Evolutionary conservation across 2,797 vertebrate genomes (phyloP).

Genomic region (Sebastes nivosus): DNA sequence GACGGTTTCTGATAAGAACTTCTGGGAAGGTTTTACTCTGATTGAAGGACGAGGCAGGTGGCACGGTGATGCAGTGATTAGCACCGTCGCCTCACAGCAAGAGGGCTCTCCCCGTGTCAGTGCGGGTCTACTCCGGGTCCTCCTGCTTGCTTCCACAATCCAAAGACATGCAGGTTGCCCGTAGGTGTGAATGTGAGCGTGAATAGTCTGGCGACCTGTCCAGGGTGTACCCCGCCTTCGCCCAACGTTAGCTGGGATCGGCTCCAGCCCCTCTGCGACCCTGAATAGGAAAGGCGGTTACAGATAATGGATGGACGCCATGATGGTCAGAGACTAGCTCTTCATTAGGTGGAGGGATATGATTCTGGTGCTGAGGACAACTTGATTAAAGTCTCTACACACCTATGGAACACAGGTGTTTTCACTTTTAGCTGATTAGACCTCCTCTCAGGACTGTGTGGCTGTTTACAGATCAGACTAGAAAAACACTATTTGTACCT

Average conservation of each 20-base stretch:
- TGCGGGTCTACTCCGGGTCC: neutral
- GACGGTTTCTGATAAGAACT: neutral
- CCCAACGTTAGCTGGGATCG: neutral
- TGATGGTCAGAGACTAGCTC: neutral
- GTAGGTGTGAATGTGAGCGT: too few relatives aligned
- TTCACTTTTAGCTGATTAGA: neutral
- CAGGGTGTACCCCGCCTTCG: neutral
- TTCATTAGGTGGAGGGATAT: slow-evolving; percentile 28
- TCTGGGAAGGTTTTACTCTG: neutral
- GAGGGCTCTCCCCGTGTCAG: too few relatives aligned
- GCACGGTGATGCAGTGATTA: too few relatives aligned
- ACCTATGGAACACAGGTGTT: neutral
- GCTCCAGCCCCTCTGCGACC: too few relatives aligned
- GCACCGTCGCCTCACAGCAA: too few relatives aligned
- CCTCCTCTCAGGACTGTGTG: neutral
- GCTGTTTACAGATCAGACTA: neutral
- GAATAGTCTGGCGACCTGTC: neutral
- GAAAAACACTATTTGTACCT: neutral
- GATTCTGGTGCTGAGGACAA: slow-evolving; percentile 31
- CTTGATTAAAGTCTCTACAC: slow-evolving; percentile 24
- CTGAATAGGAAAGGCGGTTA: rapidly evolving
- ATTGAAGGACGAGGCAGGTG: neutral
- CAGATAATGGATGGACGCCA: too few relatives aligned
- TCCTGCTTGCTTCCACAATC: neutral
- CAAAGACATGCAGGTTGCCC: neutral